phyloP scores from a whole-genome alignment of 92 coral and sea anemone genomes.

The Porites evermanni region DNA sequence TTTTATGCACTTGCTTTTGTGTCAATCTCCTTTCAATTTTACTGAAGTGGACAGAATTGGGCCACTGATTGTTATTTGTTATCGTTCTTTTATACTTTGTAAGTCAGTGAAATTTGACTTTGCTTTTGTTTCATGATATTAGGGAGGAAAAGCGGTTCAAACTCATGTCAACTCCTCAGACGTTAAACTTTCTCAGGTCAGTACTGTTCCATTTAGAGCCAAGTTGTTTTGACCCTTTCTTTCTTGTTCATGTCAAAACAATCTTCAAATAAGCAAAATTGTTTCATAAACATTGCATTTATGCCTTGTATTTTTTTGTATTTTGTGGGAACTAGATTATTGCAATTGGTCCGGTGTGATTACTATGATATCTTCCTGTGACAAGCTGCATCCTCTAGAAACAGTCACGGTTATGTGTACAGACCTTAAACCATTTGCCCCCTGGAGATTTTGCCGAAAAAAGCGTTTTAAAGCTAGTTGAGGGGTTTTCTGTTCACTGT shows the following conservation, averaged over 20 bases:
- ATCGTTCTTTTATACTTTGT: not conserved
- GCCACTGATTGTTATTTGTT: not conserved
- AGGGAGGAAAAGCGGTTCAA: constrained; percentile 9
- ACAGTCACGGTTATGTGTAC: no score
- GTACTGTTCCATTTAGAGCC: not conserved
- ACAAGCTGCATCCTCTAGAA: no score
- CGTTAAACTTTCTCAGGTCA: not conserved
- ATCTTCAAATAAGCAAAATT: not conserved
- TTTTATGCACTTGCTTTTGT: not conserved
- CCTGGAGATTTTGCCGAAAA: no score
- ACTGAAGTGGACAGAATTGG: not conserved
- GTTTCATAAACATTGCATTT: not conserved
- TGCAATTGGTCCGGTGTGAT: not conserved
- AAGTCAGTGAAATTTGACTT: not conserved
- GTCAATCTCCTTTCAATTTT: not conserved
- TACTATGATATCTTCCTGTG: no score
- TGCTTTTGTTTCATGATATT: not conserved
- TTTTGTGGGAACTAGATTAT: not conserved
- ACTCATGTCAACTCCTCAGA: constrained; percentile 4
- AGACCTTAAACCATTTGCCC: no score
- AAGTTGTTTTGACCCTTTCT: not conserved
- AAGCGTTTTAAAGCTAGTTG: no score
- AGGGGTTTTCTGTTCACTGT: no score
- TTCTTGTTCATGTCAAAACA: constrained; percentile 1
- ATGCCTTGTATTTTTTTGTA: not conserved